Evolutionary conservation across 2,888 invertebrate species (phyloP).

Genomic region (Miltochrista miniata): DNA sequence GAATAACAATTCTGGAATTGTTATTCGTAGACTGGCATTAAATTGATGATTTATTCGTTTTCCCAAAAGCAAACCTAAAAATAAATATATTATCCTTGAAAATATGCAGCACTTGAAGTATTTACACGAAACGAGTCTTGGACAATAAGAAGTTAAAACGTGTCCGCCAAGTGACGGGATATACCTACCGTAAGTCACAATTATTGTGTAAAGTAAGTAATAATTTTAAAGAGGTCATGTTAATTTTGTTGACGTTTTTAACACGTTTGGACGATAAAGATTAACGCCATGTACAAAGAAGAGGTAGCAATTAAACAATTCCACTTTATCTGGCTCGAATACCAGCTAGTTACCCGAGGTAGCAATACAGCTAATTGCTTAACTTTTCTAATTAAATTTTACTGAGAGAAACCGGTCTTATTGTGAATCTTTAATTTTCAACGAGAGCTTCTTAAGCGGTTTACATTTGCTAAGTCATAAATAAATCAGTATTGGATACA

Average conservation of each 20-base stretch:
- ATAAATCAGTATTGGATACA: no score
- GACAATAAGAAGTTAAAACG: no score
- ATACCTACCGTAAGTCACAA: neutral
- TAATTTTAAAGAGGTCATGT: neutral
- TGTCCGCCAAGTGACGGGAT: no score
- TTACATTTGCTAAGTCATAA: no score
- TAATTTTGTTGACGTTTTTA: neutral
- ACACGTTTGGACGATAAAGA: neutral
- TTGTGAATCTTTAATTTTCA: neutral
- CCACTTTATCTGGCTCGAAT: constrained; percentile 54
- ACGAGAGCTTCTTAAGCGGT: neutral
- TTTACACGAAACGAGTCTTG: no score
- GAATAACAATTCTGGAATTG: no score
- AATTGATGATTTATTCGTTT: no score
- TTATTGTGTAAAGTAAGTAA: neutral
- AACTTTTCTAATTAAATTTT: constrained; percentile 66
- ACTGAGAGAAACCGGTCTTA: constrained; percentile 29
- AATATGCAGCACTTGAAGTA: no score
- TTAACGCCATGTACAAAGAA: constrained; percentile 36
- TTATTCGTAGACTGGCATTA: no score
- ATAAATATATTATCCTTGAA: no score
- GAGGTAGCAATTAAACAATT: constrained; percentile 55
- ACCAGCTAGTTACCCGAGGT: constrained; percentile 49
- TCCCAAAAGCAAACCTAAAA: no score
- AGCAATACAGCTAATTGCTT: constrained; percentile 52